Conservation (phyloP, 2,113 vertebrate species). For the Zosterops hypoxanthus region DNA sequence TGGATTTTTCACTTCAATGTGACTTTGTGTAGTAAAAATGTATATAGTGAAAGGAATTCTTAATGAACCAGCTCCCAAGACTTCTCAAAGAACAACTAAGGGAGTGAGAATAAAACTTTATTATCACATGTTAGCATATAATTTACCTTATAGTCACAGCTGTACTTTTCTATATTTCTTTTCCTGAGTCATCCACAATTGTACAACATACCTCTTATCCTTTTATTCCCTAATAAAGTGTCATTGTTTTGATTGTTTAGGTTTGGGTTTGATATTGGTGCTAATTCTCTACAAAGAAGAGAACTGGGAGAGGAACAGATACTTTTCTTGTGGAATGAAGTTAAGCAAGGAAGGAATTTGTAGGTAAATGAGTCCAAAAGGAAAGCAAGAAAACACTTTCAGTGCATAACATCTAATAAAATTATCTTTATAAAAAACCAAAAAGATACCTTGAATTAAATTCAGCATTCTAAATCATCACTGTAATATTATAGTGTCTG, state of each 20-base stretch:
- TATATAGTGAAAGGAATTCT: conserved; percentile 58
- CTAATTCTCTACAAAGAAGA: not conserved
- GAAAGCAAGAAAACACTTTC: not conserved
- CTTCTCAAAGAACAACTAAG: conserved; percentile 49
- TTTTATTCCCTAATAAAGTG: not conserved
- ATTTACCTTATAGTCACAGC: not conserved
- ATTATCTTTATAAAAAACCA: not conserved
- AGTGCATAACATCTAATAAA: not conserved
- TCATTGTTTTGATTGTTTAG: not conserved
- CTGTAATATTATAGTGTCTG: not conserved
- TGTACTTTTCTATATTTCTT: not conserved
- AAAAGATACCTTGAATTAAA: not conserved
- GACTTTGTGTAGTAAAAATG: conserved; percentile 74
- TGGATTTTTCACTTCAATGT: conserved; percentile 72
- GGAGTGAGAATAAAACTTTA: conserved; percentile 47
- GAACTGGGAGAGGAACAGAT: not conserved
- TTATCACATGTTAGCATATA: not conserved
- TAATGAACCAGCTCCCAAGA: conserved; percentile 50
- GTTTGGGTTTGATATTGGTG: not conserved
- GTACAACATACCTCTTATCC: not conserved
- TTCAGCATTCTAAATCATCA: not conserved
- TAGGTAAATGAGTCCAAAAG: not conserved
- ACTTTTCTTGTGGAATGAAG: not conserved
- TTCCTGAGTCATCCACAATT: not conserved
- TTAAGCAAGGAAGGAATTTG: not conserved